phyloP scores from a whole-genome alignment of 2,113 vertebrate species.

The Connochaetes taurinus region DNA sequence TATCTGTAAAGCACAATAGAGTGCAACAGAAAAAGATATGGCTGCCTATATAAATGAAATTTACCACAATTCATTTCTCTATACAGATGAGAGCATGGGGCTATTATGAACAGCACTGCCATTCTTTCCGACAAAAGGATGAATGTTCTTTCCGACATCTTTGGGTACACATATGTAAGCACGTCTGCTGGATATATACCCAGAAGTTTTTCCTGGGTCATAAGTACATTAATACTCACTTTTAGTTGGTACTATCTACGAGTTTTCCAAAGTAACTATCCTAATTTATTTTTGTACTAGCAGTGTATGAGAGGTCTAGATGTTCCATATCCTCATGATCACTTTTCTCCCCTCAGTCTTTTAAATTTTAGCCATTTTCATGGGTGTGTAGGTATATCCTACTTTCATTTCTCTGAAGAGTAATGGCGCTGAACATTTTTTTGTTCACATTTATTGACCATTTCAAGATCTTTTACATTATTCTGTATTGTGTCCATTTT shows the following conservation, averaged over 20 bases:
- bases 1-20: neutral
- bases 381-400: neutral
- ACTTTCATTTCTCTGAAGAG: slow-evolving; percentile 18
- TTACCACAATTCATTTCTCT: neutral
- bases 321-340: neutral
- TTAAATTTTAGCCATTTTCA: neutral
- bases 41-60: neutral
- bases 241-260: neutral
- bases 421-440: neutral
- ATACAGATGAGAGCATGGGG: neutral
- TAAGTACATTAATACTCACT: neutral
- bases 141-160: neutral
- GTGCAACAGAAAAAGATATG: neutral
- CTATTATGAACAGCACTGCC: neutral
- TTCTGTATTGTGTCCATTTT: neutral
- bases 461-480: neutral
- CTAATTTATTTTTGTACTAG: neutral
- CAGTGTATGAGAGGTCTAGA: neutral
- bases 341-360: neutral
- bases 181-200: neutral
- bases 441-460: neutral
- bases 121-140: neutral
- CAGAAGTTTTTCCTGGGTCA: neutral
- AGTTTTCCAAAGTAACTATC: neutral
- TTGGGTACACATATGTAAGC: neutral